A percentile compares a stretch with the other conserved stretches of the same genome.
Evolutionary conservation across 2,888 invertebrate species (phyloP).

Genomic region (Sinopyrophorus schimmeli): DNA sequence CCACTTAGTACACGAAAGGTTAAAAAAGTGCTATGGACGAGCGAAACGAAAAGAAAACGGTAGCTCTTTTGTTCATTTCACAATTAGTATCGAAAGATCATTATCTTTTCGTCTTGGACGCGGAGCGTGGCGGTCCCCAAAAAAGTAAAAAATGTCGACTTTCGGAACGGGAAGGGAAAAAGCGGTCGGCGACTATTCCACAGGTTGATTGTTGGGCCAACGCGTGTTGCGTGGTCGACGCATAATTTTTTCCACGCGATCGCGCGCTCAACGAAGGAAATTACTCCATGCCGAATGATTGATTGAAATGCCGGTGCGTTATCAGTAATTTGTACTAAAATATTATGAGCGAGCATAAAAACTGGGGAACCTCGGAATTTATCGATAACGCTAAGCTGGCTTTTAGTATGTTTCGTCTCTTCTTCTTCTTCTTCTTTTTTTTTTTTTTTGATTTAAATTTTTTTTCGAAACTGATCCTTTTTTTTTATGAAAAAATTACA

Average conservation of each 20-base stretch:
- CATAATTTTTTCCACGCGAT: constrained; percentile 32
- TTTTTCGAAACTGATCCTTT: no score
- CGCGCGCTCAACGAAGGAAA: constrained; percentile 27
- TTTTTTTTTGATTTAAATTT: no score
- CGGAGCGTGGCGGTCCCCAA: constrained; percentile 18
- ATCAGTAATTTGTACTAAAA: constrained; percentile 27
- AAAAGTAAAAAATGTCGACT: no score
- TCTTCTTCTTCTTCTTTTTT: no score
- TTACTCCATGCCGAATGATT: constrained; percentile 27
- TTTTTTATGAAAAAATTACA: no score
- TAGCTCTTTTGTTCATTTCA: constrained; percentile 30
- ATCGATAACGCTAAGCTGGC: constrained; percentile 13
- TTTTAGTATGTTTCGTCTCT: no score
- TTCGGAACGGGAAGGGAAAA: neutral
- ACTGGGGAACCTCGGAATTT: constrained; percentile 10
- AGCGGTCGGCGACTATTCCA: constrained; percentile 14
- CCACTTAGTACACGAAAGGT: no score
- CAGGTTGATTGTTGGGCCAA: constrained; percentile 16
- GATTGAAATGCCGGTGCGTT: constrained; percentile 28
- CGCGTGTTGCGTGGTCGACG: constrained; percentile 31
- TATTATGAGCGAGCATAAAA: constrained; percentile 18
- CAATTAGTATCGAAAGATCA: constrained; percentile 26
- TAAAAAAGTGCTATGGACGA: no score
- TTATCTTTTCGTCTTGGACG: constrained; percentile 25
- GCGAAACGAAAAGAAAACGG: no score